Conservation (phyloP, 35 echinoderm and acorn worm species). For the Holothuria glaberrima region DNA sequence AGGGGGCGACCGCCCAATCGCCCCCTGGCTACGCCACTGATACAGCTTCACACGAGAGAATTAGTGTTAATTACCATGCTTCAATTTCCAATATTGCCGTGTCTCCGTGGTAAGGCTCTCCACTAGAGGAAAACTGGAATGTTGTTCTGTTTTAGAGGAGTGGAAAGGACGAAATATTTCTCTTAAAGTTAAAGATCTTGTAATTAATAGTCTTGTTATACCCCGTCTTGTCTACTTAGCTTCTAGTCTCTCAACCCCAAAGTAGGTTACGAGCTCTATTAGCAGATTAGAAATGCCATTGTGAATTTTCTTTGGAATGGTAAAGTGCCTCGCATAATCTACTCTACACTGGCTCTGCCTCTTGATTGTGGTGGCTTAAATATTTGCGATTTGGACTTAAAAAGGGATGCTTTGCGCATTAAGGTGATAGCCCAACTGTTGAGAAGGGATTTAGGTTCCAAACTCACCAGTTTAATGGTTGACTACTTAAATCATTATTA, state of each 20-base stretch:
- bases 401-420: constrained; percentile 4
- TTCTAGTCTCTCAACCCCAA: background rate
- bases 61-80: no score
- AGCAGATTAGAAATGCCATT: background rate
- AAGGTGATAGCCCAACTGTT: constrained; percentile 11
- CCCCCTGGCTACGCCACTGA: no score
- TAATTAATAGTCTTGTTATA: constrained; percentile 1
- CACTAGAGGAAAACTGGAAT: no score
- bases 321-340: background rate
- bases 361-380: background rate
- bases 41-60: no score
- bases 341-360: background rate
- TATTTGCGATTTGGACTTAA: background rate
- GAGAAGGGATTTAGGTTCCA: background rate
- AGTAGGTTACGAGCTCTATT: background rate
- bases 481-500: constrained; percentile 21
- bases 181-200: constrained; percentile 18
- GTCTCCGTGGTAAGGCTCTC: no score
- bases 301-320: constrained; percentile 10
- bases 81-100: no score
- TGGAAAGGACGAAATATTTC: no score
- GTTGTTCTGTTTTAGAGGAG: no score
- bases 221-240: constrained; percentile 9
- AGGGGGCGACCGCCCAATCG: no score
- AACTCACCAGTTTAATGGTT: background rate